These are phyloP conservation scores for Microtus pennsylvanicus DNA, from an alignment of 2,113 vertebrate species.

Conservation along the genomic window DNA sequence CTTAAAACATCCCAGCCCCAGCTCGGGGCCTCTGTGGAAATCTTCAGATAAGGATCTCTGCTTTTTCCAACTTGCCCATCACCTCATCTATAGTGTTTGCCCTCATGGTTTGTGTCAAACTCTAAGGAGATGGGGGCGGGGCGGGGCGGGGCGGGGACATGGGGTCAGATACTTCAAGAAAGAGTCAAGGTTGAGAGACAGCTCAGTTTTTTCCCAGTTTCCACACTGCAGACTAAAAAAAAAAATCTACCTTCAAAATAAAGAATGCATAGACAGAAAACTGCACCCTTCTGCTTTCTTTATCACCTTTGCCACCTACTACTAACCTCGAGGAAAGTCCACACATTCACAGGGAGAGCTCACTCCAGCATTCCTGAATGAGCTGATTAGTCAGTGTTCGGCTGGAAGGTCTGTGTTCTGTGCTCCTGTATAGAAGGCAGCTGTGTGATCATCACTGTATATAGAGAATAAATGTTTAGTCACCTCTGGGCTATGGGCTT, in stretches of 20 bases:
- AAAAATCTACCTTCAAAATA: not conserved
- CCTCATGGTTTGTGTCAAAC: constrained; percentile 52
- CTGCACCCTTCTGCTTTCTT: not conserved
- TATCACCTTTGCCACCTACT: not conserved
- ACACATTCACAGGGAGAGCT: not conserved
- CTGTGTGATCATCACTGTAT: not conserved
- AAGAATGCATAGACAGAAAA: not conserved
- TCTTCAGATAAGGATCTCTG: constrained; percentile 47
- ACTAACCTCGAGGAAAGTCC: not conserved
- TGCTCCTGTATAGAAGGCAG: not conserved
- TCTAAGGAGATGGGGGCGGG: not conserved
- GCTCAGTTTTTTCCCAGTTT: not conserved
- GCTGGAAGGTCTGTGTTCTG: not conserved
- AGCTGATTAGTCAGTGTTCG: not conserved
- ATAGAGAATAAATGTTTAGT: constrained; percentile 11
- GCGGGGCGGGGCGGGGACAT: not conserved
- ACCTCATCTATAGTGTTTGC: constrained; percentile 34
- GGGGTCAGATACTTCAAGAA: not conserved
- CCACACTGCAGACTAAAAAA: not conserved
- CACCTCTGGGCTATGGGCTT: constrained; percentile 7
- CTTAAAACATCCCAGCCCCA: constrained; percentile 36
- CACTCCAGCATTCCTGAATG: constrained; percentile 10
- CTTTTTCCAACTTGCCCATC: not conserved
- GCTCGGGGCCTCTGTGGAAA: not conserved
- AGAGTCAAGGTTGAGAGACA: constrained; percentile 18